Evolutionary conservation across 2,113 vertebrate species (phyloP), one percentile per base, ranked within the genome.

Genomic region (Hypomesus transpacificus): DNA sequence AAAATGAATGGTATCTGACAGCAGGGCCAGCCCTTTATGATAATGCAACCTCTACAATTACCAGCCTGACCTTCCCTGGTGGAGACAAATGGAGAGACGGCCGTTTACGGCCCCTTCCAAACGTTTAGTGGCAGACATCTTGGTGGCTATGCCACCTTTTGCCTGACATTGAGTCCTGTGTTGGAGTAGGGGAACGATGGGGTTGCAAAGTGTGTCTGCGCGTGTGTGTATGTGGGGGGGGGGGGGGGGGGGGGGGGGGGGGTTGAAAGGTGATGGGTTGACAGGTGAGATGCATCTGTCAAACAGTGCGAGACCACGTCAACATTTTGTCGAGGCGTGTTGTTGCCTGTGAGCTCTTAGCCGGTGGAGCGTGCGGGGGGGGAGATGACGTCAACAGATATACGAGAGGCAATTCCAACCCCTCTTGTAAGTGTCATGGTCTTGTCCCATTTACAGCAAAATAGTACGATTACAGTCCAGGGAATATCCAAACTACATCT

Each of bases 11-110:
- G 89, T 84, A 89, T 91, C 66, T 78, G 94, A 93, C 91, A 94
- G 86, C 78, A 82, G 82, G 76, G 83, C 70, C 88, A 86, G 90
- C 88, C 89, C 89, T 92, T 93, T 92, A 94, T 93, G 90, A 87
- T 92, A 94, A 95, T 93, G 82, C 85, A 84, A 81, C 86, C 88
- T 73, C 21, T 76, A 90, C 90, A 85, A 91, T 94, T 94, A 92
- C 93, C 89, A 91, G 88, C 90, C 82, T 93, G 91, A 94, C 92
- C 94, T 92, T 92, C 90, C 75, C 31, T 9, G 56, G 56, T 68
- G 66, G 76, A 83, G 82, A 86, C 91, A 90, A 90, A 90, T 87
- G 89, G 89, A 87, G 82, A 92, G 90, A 87, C 86, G 9, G 5
- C 91, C 87, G 91, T 88, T 89, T 86, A 87, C 78, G 84, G 67